phyloP scores from a whole-genome alignment of 2,113 vertebrate species.

The Misgurnus anguillicaudatus region DNA sequence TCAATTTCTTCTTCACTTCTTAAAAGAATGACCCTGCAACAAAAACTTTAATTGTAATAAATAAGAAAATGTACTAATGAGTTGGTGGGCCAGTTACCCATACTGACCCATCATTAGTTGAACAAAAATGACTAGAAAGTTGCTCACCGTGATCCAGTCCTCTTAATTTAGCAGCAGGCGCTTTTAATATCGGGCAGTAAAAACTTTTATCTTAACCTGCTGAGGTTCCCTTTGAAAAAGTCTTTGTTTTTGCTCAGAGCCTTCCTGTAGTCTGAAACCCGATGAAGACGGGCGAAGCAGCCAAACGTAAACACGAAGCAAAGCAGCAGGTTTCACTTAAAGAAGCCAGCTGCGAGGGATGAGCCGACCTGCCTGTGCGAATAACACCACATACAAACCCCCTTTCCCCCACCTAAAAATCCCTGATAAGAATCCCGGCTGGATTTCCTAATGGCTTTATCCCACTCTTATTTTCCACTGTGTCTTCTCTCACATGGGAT shows the following conservation, averaged over 20 bases:
- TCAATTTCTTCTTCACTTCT: no score
- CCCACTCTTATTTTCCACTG: background rate
- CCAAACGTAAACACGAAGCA: slow-evolving; percentile 65
- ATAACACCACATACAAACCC: slow-evolving; percentile 31
- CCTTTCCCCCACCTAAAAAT: slow-evolving; percentile 37
- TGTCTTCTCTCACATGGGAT: slow-evolving; percentile 48
- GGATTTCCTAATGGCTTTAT: background rate
- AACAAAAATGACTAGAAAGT: slow-evolving; percentile 53
- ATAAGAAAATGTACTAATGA: no score
- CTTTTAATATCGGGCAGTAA: slow-evolving; percentile 72
- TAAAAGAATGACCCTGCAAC: no score
- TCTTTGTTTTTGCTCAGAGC: slow-evolving; percentile 71
- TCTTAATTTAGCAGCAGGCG: slow-evolving; percentile 70
- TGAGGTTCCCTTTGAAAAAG: slow-evolving; percentile 70
- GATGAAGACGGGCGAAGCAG: slow-evolving; percentile 64
- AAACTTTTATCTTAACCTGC: slow-evolving; percentile 76
- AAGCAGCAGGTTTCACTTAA: slow-evolving; percentile 72
- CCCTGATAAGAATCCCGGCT: slow-evolving; percentile 1
- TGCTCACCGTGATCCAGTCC: slow-evolving; percentile 47
- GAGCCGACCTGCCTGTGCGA: slow-evolving; percentile 20
- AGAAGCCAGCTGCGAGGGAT: slow-evolving; percentile 40
- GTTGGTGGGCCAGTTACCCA: no score
- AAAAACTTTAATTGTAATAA: no score
- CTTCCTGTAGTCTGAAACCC: slow-evolving; percentile 74
- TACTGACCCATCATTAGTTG: slow-evolving; percentile 41